Evolutionary conservation across 2,888 invertebrate species (phyloP), one percentile per base, ranked within the genome.

Genomic region (Cerastoderma edule): DNA sequence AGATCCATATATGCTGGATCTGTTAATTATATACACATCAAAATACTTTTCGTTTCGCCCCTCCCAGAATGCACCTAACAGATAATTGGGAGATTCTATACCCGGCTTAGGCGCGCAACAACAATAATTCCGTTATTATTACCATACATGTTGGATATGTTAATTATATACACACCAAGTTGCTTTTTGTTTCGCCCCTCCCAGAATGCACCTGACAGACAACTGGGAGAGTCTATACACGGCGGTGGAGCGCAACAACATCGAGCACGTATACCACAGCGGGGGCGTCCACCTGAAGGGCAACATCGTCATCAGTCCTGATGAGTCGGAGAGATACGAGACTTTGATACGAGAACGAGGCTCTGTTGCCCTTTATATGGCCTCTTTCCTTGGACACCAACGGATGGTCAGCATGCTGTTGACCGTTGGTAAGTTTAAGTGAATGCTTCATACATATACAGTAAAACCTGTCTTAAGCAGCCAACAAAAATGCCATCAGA

Each of bases 351-450:
- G 72, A 28, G 88, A 89, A 54, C 71, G 87, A 60, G 86, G 85
- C 6, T 57, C 69, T 1, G 86, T 83, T 2, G 85, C 87, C 19
- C 69, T 89, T 22, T 89, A 71, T 46, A 68, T 89, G 28, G 85
- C 89, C 2, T 75, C 83, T 19, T 86, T 74, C 56, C 56, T 73
- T 10, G 89, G 87, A 0, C 68, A 83, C n/a, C 50, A 70, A 35
- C 75, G 83, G 35, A 86, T 88, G 85, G 85, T 85, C 44, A 80
- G 80, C 56, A 83, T 81, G 72, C 71, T 89, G 0, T 63, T 88
- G 5, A 76, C 81, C 54, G 81, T 81, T 10, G 75, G 78, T 81
- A 66, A 35, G 75, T n/a, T n/a, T n/a, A n/a, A n/a, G n/a, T n/a
- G n/a, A n/a, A n/a, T n/a, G n/a, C n/a, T n/a, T n/a, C n/a, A n/a